Evolutionary conservation across 2,113 vertebrate species (phyloP).

Genomic region (Epinephelus moara): DNA sequence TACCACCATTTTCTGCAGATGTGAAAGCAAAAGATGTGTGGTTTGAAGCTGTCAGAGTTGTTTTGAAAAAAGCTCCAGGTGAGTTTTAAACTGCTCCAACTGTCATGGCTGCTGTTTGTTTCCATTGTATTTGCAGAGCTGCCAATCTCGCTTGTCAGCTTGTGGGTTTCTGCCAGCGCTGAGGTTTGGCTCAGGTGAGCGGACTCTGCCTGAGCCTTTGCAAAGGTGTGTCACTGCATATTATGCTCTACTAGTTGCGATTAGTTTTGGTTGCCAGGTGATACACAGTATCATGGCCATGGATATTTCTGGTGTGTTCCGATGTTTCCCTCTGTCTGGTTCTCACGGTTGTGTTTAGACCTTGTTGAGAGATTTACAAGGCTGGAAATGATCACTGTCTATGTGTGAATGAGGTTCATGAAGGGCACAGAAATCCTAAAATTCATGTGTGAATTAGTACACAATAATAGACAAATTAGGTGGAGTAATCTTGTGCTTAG

Average conservation of each 20-base stretch:
- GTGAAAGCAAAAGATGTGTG: conserved; percentile 8
- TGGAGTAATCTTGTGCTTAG: background rate
- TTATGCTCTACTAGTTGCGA: conserved; percentile 40
- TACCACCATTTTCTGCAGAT: background rate
- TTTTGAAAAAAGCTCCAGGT: conserved; percentile 43
- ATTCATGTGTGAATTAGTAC: background rate
- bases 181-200: conserved; percentile 58
- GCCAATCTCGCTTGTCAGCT: conserved; percentile 54
- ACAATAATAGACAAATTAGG: background rate
- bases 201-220: conserved; percentile 15
- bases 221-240: conserved; percentile 43
- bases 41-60: conserved; percentile 44
- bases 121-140: conserved; percentile 36
- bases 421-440: background rate
- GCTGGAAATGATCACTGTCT: background rate
- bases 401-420: background rate
- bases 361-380: conserved; percentile 30
- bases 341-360: conserved; percentile 17
- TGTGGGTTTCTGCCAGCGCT: conserved; percentile 35
- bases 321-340: conserved; percentile 32
- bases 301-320: background rate
- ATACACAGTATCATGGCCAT: background rate
- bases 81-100: conserved; percentile 31
- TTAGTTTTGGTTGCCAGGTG: conserved; percentile 44
- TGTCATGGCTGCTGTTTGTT: conserved; percentile 33